A percentile compares a stretch with the other conserved stretches of the same genome.
phyloP scores from a whole-genome alignment of 2,113 vertebrate genomes.

The Vidua chalybeata region DNA sequence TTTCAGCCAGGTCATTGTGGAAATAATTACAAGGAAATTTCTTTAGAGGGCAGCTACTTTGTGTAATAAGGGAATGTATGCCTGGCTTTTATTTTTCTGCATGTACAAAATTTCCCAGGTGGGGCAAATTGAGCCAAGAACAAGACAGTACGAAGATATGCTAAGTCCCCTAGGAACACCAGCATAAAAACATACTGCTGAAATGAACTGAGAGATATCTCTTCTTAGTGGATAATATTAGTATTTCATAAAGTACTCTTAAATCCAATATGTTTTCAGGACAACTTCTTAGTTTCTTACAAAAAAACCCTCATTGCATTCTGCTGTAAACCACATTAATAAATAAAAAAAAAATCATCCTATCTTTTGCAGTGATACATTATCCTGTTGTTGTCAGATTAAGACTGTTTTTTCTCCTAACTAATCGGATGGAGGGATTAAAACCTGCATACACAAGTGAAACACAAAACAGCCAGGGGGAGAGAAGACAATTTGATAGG shows the following conservation, averaged over 20 bases:
- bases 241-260: neutral
- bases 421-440: conserved; percentile 36
- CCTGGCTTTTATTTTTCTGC: neutral
- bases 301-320: neutral
- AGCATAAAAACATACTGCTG: neutral
- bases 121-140: neutral
- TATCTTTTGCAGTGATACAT: neutral
- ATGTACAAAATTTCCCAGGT: neutral
- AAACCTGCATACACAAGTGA: neutral
- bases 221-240: neutral
- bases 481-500: conserved; percentile 30
- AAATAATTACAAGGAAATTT: neutral
- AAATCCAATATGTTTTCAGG: neutral
- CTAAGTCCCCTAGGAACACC: neutral
- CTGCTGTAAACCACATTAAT: neutral
- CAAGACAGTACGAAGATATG: neutral
- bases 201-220: neutral
- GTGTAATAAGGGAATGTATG: neutral
- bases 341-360: neutral
- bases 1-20: neutral
- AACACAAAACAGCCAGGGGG: neutral
- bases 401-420: neutral
- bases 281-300: neutral
- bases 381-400: conserved; percentile 29
- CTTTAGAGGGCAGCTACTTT: neutral